Evolutionary conservation across 1,140 invertebrate species (phyloP), one percentile per base, ranked within the genome.

Genomic region (Teleopsis dalmanni): DNA sequence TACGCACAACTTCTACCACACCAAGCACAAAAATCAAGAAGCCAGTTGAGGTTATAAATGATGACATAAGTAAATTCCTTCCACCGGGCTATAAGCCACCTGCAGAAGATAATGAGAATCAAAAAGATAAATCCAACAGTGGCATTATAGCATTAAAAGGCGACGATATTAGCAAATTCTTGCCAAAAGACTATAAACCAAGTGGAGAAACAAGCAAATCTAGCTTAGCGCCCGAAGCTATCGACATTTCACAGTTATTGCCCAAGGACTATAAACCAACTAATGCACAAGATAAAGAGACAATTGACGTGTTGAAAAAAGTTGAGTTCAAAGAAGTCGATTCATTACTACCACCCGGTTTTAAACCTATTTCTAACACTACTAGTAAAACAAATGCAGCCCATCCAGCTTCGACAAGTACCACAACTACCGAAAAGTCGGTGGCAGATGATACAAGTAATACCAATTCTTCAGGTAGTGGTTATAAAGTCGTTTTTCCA

Each of bases 401-500:
- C 7, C 57, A 65, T 36, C 54, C 57, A 0, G 58, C 62, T 6
- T 59, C 51, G 0, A 60, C 61, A n/a, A 43, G 60, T 27, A 50
- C 54, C 8, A 53, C 54, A 27, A 58, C 46, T 6, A 52, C 62
- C 11, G 54, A 60, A 22, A 47, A 62, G 43, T 47, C 61, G n/a
- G 55, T 55, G 21, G 50, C 59, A 13, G 58, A 70, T 16, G 53
- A 49, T 2, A 52, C 52, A 41, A 18, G 40, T 19, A 16, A 50
- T 9, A 33, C 64, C 5, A 72, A 74, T 21, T 60, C 58, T 35
- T 65, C 75, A 33, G 48, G 74, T 14, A 72, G 73, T 25, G 75
- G 75, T 23, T 73, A 81, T 11, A 88, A 87, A 69, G 65, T 88
- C 9, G 83, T 88, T 3, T 90, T 90, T 54, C 87, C 87, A 7